phyloP scores from a whole-genome alignment of 2,888 invertebrate genomes.

The Orthosia cruda region DNA sequence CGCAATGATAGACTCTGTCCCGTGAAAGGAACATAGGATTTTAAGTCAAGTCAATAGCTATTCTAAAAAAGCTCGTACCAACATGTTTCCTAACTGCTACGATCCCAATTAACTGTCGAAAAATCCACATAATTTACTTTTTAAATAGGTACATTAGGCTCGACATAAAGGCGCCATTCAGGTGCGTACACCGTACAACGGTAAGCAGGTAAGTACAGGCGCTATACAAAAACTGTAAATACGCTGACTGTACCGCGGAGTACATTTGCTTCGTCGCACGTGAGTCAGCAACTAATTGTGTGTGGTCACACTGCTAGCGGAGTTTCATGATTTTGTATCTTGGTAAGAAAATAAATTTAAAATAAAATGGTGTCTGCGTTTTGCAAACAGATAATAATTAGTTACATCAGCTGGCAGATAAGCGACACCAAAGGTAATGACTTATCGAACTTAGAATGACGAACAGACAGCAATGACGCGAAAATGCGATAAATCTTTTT shows the following conservation, averaged over 20 bases:
- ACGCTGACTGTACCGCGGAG: conserved; percentile 67
- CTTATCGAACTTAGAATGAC: too few relatives aligned
- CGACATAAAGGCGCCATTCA: conserved; percentile 55
- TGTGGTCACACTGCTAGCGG: conserved; percentile 49
- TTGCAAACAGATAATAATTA: too few relatives aligned
- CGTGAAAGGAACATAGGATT: too few relatives aligned
- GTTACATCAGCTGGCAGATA: too few relatives aligned
- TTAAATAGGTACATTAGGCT: conserved; percentile 34
- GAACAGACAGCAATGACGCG: too few relatives aligned
- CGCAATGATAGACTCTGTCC: too few relatives aligned
- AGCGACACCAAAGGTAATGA: too few relatives aligned
- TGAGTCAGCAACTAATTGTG: conserved; percentile 74
- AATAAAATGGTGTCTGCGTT: too few relatives aligned
- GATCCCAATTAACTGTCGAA: neutral
- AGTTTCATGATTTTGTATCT: neutral
- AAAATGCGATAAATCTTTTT: too few relatives aligned
- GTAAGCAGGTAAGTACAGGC: conserved; percentile 52
- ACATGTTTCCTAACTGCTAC: neutral
- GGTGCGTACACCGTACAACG: conserved; percentile 36
- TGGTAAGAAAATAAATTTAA: too few relatives aligned
- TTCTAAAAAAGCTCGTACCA: neutral
- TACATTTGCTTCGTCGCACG: conserved; percentile 72
- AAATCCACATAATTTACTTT: conserved; percentile 33
- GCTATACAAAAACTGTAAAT: conserved; percentile 67
- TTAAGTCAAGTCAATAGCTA: too few relatives aligned